A percentile compares a stretch with the other conserved stretches of the same genome.
phyloP scores from a whole-genome alignment of 2,113 vertebrate species.

The Microcebus tavaratra region DNA sequence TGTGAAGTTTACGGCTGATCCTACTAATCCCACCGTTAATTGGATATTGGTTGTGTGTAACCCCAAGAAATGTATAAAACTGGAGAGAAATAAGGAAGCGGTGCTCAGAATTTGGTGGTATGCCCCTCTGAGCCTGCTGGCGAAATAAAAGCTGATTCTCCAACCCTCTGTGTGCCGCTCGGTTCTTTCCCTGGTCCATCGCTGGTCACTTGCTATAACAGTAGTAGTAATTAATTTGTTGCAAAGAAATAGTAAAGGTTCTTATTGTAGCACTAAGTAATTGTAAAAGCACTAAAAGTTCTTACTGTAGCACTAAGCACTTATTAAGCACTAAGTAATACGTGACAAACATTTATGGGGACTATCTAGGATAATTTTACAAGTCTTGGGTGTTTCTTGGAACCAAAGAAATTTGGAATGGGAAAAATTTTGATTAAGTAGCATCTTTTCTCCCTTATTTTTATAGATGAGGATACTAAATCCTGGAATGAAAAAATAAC shows the following conservation, averaged over 20 bases:
- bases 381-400: neutral
- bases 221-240: neutral
- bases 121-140: too few species aligned
- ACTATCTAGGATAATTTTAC: neutral
- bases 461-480: neutral
- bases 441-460: neutral
- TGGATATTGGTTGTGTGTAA: too few species aligned
- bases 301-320: neutral
- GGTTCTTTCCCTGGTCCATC: too few species aligned
- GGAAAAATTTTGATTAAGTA: conserved; percentile 33
- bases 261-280: neutral
- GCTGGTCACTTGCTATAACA: too few species aligned
- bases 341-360: neutral
- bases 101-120: too few species aligned
- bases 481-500: neutral
- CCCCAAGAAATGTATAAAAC: too few species aligned
- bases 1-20: too few species aligned
- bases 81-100: too few species aligned
- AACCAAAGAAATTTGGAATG: conserved; percentile 18
- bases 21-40: too few species aligned
- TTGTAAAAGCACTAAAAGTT: too few species aligned
- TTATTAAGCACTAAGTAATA: neutral
- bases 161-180: too few species aligned
- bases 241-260: neutral
- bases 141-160: too few species aligned